Base-by-base conservation (phyloP, 2,888 invertebrate species). In the Zygothrica quintamaculata region DNA sequence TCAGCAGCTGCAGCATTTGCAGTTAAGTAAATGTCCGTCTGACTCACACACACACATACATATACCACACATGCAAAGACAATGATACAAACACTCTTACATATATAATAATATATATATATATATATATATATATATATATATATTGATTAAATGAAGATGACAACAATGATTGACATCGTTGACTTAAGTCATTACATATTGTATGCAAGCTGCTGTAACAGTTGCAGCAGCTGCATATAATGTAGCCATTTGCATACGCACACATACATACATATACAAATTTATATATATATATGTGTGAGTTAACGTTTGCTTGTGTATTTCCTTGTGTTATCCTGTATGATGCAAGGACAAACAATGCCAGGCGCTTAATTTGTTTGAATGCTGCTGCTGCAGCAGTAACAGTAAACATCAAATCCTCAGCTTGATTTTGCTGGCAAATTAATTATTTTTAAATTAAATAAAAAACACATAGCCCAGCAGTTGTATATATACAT, bases 131-230 rank as follows among this genome's bases (percentile, higher is more conserved):
- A 13, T 26, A 36, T 47, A n/a, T 36, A 13, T 58, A 57, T 57
- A 46, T 72, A 46, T 72, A 80, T 76, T 81, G 76, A 78, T 79
- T 76, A 74, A 76, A 81, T 81, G 81, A 76, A 76, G 79, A 79
- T 76, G 76, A 70, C 70, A 77, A 73, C 77, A 79, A 77, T 74
- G 76, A 82, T 78, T 71, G 84, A 73, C 65, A 65, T 73, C 77
- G 77, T 80, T 78, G 80, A 78, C 78, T 79, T 69, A 80, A 78
- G 69, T 77, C 75, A 78, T 81, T 81, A 81, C 81, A 81, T 74
- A 71, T 77, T 74, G 80, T 62, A 62, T 55, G 72, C 75, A 67
- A 78, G 69, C 52, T 68, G 62, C 48, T 65, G 61, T 60, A 70
- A 58, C 43, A 50, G 61, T 47, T 52, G 39, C 64, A 64, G 55